Conservation (phyloP, 2,888 invertebrate species). For the Caenorhabditis panamensis region DNA sequence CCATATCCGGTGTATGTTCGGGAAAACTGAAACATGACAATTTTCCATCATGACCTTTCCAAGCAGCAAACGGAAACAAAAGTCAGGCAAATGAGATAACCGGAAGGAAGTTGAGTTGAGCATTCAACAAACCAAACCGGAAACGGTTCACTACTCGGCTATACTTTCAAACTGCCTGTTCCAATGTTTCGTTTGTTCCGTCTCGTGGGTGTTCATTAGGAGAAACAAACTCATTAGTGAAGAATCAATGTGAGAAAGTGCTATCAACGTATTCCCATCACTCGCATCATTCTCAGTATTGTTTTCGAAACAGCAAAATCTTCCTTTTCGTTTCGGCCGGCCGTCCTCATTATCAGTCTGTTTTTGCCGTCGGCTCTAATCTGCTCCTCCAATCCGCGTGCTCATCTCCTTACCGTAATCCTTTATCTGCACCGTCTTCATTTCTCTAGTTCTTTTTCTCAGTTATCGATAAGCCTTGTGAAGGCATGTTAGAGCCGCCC, state of each 20-base stretch:
- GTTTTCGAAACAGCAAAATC: slow-evolving; percentile 4
- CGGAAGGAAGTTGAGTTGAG: neutral
- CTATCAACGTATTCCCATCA: slow-evolving; percentile 7
- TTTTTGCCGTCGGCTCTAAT: slow-evolving; percentile 23
- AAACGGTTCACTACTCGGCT: neutral
- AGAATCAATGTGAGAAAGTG: too few species aligned
- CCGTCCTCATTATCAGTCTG: slow-evolving; percentile 39
- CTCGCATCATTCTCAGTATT: slow-evolving; percentile 1
- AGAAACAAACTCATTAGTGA: neutral
- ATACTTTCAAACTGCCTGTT: neutral
- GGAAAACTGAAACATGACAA: neutral
- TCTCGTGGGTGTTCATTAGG: neutral
- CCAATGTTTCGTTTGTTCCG: neutral
- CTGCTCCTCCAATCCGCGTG: slow-evolving; percentile 24
- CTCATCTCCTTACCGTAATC: slow-evolving; percentile 42
- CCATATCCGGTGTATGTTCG: slow-evolving; percentile 12
- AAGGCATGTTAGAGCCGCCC: neutral
- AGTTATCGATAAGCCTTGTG: slow-evolving; percentile 29
- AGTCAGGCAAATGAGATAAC: neutral
- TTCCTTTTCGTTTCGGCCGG: neutral
- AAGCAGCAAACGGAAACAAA: neutral
- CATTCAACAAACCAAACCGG: neutral
- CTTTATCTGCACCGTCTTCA: neutral
- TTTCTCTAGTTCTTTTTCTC: slow-evolving; percentile 14
- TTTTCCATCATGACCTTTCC: slow-evolving; percentile 7